phyloP scores from a whole-genome alignment of 2,888 invertebrate species.

The Cephus pulcher region DNA sequence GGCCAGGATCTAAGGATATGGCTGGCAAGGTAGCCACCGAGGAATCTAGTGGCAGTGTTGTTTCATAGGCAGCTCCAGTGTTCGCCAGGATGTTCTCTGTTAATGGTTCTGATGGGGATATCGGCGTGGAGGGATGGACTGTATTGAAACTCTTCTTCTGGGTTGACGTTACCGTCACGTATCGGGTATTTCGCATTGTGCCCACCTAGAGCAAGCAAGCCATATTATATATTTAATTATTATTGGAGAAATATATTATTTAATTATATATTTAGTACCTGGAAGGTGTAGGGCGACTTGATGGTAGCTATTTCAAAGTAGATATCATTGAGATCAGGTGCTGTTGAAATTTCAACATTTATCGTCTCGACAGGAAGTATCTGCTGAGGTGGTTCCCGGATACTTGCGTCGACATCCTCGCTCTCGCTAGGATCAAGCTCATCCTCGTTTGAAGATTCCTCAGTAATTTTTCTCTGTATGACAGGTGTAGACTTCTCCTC shows the following conservation, averaged over 20 bases:
- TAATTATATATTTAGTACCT: constrained; percentile 69
- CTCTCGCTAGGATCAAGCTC: constrained; percentile 82
- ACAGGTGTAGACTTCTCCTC: constrained; percentile 19
- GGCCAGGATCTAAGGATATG: constrained; percentile 79
- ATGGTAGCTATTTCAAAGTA: constrained; percentile 93
- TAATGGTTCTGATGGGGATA: constrained; percentile 78
- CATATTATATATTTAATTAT: not conserved
- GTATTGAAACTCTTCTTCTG: constrained; percentile 81
- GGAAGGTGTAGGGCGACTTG: constrained; percentile 90
- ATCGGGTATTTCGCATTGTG: constrained; percentile 86
- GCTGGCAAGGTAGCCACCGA: constrained; percentile 87
- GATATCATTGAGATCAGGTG: constrained; percentile 85
- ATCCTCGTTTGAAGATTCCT: constrained; percentile 50
- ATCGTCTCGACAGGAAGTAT: constrained; percentile 80
- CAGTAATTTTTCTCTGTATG: constrained; percentile 51
- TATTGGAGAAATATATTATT: constrained; percentile 10
- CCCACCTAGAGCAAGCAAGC: constrained; percentile 77
- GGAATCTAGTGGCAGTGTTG: constrained; percentile 77
- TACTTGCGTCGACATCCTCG: constrained; percentile 56
- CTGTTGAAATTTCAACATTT: constrained; percentile 89
- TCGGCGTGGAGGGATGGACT: constrained; percentile 72
- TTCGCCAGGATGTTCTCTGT: constrained; percentile 90
- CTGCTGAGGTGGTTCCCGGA: constrained; percentile 62
- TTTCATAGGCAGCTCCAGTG: constrained; percentile 78
- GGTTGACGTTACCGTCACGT: constrained; percentile 88